Evolutionary conservation across 2,113 vertebrate species (phyloP).

Genomic region (Pan paniscus): DNA sequence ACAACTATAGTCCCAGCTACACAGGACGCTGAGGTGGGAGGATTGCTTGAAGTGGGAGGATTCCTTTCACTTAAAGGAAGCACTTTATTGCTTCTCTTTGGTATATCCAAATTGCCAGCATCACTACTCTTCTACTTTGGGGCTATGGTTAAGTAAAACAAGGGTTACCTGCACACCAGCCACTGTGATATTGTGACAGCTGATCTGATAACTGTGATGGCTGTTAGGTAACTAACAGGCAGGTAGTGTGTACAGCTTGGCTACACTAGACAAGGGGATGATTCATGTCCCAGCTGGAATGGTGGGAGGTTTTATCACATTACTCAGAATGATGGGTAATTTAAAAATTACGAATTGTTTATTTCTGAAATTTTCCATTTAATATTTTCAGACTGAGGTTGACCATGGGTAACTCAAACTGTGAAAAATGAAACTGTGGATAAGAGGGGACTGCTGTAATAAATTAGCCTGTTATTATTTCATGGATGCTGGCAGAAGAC

Average conservation of each 20-base stretch:
- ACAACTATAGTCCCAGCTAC: no score
- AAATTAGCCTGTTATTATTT: background rate
- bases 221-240: background rate
- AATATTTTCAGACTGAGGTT: background rate
- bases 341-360: background rate
- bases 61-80: background rate
- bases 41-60: no score
- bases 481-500: background rate
- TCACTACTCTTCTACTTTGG: background rate
- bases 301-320: background rate
- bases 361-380: background rate
- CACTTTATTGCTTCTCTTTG: background rate
- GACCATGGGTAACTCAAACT: background rate
- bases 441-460: background rate
- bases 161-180: background rate
- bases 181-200: background rate
- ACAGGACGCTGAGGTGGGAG: no score
- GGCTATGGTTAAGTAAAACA: background rate
- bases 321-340: background rate
- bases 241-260: background rate
- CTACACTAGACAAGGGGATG: background rate
- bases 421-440: background rate
- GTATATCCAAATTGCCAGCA: background rate
- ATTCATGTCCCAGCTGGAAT: background rate
- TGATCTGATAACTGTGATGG: background rate